Evolutionary conservation across 2,888 invertebrate species (phyloP).

Genomic region (Busseola fusca): DNA sequence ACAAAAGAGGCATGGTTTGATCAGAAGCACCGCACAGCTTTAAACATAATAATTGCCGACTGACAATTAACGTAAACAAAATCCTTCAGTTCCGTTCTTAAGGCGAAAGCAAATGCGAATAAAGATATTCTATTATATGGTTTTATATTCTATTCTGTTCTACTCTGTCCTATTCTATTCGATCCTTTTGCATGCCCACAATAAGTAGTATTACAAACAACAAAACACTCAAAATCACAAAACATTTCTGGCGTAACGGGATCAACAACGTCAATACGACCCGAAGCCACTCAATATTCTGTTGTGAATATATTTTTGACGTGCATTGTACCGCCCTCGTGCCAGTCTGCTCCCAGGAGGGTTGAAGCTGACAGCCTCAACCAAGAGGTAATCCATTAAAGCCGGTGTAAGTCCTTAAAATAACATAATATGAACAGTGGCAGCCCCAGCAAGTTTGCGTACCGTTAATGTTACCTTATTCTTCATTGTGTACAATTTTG

Average conservation of each 20-base stretch:
- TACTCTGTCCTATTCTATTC: neutral
- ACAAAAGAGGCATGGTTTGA: neutral
- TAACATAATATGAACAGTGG: constrained; percentile 59
- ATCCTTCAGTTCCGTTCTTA: neutral
- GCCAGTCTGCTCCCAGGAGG: constrained; percentile 61
- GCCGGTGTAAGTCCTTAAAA: constrained; percentile 63
- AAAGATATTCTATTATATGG: neutral
- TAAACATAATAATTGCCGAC: neutral
- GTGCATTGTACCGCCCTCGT: constrained; percentile 64
- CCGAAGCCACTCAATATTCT: constrained; percentile 65
- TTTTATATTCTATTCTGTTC: neutral
- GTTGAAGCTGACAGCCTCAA: constrained; percentile 64
- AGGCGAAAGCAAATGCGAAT: neutral
- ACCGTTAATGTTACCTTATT: constrained; percentile 47
- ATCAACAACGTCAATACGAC: constrained; percentile 52
- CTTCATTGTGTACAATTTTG: constrained; percentile 33
- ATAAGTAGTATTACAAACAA: constrained; percentile 23
- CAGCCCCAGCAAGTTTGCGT: constrained; percentile 35
- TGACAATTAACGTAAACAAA: neutral
- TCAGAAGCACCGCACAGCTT: neutral
- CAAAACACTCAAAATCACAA: constrained; percentile 40
- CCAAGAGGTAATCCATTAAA: constrained; percentile 70
- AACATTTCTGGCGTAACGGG: constrained; percentile 32
- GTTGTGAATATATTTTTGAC: constrained; percentile 71
- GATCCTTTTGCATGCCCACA: neutral